A percentile compares a stretch with the other conserved stretches of the same genome.
phyloP scores from a whole-genome alignment of 2,888 invertebrate species.

The Lithosia quadra region DNA sequence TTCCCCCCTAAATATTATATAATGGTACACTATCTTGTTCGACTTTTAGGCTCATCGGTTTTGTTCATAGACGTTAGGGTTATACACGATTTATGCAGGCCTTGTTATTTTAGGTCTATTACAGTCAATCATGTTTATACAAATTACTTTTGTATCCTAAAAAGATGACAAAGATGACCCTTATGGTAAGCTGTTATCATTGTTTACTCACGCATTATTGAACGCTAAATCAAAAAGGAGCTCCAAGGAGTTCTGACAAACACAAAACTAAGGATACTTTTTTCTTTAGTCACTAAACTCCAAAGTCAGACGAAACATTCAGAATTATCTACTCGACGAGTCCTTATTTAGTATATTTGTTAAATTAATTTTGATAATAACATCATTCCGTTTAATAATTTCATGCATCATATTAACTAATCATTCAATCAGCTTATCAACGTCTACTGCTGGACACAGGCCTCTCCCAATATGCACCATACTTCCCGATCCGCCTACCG shows the following conservation, averaged over 20 bases:
- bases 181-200: neutral
- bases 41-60: slow-evolving; percentile 23
- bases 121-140: neutral
- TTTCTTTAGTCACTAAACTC: too few species aligned
- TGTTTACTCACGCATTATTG: neutral
- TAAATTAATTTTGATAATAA: too few species aligned
- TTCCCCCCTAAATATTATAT: slow-evolving; percentile 57
- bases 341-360: too few species aligned
- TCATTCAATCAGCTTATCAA: too few species aligned
- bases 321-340: too few species aligned
- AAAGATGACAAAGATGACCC: neutral
- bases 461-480: too few species aligned
- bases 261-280: neutral
- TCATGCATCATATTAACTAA: too few species aligned
- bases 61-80: slow-evolving; percentile 7
- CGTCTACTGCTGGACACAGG: too few species aligned
- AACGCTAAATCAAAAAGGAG: neutral
- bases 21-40: slow-evolving; percentile 38
- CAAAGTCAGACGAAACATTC: too few species aligned
- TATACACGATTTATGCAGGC: neutral
- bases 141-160: neutral
- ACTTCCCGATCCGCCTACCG: too few species aligned
- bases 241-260: neutral
- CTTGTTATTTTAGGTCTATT: neutral
- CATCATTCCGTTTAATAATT: too few species aligned